These are phyloP conservation scores for Steatornis caripensis DNA, from an alignment of 2,113 vertebrate species.

Conservation along the genomic window DNA sequence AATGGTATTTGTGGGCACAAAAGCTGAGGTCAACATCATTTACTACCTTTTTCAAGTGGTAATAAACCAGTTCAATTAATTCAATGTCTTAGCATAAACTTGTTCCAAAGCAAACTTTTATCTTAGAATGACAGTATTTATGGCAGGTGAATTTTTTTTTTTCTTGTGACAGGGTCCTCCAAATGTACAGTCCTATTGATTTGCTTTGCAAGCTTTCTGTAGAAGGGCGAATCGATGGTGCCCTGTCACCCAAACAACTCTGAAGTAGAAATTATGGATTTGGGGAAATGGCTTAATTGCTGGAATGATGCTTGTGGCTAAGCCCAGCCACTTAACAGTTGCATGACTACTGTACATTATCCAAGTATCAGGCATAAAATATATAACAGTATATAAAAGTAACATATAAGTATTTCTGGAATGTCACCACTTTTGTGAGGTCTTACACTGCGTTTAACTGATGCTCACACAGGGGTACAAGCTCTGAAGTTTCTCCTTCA, in stretches of 20 bases:
- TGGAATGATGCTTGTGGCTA: neutral
- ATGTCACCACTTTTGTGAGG: neutral
- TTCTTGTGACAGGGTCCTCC: neutral
- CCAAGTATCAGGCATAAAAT: neutral
- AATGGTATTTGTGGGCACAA: neutral
- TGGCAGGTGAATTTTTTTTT: neutral
- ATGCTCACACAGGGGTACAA: neutral
- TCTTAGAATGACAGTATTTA: neutral
- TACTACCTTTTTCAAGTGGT: neutral
- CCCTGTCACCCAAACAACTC: constrained; percentile 10
- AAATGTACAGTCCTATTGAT: constrained; percentile 14
- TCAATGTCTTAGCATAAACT: neutral
- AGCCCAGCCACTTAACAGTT: neutral
- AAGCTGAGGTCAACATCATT: neutral
- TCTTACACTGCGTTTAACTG: neutral
- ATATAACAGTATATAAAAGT: neutral
- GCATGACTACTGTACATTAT: neutral
- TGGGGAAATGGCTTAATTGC: constrained; percentile 29
- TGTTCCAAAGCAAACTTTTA: neutral
- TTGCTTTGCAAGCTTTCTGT: constrained; percentile 36
- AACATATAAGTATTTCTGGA: neutral
- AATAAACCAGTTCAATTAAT: neutral
- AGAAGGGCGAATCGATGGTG: constrained; percentile 20
- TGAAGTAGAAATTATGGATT: constrained; percentile 33
- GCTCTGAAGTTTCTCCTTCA: neutral